Percentiles rank a stretch among this genome's conserved stretches.
Evolutionary conservation across 2,113 vertebrate species (phyloP).

Genomic region (Solenodon paradoxus): DNA sequence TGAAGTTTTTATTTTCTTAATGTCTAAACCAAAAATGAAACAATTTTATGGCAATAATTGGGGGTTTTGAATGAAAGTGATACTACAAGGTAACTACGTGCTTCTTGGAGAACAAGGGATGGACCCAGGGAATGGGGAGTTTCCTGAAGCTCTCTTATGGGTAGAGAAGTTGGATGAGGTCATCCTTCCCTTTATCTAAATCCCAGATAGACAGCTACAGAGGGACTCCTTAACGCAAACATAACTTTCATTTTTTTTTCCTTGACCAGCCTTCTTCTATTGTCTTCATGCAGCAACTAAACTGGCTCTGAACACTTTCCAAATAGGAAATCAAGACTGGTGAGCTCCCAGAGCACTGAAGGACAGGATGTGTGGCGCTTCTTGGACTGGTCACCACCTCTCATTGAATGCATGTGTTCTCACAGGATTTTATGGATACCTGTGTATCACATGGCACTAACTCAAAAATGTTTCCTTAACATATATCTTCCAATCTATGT

Average conservation of each 20-base stretch:
- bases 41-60: neutral
- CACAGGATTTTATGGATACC: too few relatives aligned
- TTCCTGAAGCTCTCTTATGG: neutral
- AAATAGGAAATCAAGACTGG: neutral
- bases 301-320: neutral
- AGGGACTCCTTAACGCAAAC: neutral
- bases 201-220: neutral
- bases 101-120: neutral
- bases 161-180: neutral
- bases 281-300: slow-evolving; percentile 76
- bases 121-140: too few relatives aligned
- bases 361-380: neutral
- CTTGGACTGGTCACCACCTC: neutral
- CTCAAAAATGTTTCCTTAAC: neutral
- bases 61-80: neutral
- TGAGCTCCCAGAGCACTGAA: neutral
- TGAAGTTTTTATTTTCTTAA: neutral
- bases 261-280: slow-evolving; percentile 50
- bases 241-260: neutral
- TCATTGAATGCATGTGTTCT: neutral
- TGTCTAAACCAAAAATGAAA: neutral
- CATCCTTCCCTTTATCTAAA: neutral
- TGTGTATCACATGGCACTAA: neutral
- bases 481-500: neutral
- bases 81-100: neutral